Conservation (phyloP, 2,113 vertebrate species). For the Phalacrocorax brasilianus region DNA sequence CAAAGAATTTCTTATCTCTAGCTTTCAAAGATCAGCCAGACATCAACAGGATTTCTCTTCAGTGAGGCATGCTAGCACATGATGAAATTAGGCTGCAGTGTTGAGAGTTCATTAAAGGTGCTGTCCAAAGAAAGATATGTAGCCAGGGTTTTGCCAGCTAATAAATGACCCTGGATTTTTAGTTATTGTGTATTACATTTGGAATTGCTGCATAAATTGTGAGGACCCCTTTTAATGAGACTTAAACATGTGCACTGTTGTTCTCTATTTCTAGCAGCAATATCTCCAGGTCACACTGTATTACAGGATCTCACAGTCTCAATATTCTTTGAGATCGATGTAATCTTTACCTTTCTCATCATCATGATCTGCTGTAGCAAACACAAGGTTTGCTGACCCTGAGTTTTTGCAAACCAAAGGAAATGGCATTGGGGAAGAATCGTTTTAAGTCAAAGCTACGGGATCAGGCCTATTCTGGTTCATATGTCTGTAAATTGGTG, state of each 20-base stretch:
- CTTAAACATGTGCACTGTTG: neutral
- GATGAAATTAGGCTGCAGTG: neutral
- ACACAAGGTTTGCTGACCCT: neutral
- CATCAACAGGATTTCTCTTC: conserved; percentile 21
- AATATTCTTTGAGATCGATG: neutral
- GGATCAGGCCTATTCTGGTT: neutral
- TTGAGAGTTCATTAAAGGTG: neutral
- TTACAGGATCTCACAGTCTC: neutral
- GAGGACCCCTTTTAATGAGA: neutral
- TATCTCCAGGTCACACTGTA: neutral
- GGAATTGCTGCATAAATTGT: neutral
- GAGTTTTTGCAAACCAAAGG: neutral
- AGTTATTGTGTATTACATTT: neutral
- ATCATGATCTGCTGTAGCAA: neutral
- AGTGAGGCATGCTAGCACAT: neutral
- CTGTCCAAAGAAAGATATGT: neutral
- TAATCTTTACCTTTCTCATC: neutral
- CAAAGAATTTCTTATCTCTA: conserved; percentile 46
- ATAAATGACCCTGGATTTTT: neutral
- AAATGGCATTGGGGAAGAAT: neutral
- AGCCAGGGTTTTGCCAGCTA: neutral
- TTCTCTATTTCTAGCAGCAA: neutral
- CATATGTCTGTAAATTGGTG: neutral
- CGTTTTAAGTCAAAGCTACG: neutral
- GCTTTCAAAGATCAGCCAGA: conserved; percentile 31